phyloP scores from a whole-genome alignment of 2,888 invertebrate species.

The Helleia helle region DNA sequence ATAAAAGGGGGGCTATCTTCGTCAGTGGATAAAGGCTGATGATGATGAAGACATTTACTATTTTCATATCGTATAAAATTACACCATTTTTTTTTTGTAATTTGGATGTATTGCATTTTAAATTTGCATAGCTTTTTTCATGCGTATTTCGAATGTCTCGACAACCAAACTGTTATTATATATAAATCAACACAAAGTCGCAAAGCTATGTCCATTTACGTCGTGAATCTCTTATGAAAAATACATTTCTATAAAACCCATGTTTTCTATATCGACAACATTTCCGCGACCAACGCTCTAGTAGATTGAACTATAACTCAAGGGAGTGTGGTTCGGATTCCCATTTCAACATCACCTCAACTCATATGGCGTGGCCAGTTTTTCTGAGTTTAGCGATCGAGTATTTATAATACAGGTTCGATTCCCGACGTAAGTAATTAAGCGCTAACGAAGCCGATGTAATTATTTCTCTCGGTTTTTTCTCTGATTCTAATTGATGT shows the following conservation, averaged over 20 bases:
- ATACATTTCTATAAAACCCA: constrained; percentile 15
- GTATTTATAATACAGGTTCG: constrained; percentile 22
- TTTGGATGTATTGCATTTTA: no score
- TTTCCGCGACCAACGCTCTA: not conserved
- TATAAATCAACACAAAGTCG: no score
- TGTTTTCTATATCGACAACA: constrained; percentile 15
- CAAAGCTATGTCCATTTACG: no score
- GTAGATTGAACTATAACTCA: not conserved
- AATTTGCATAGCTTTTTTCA: no score
- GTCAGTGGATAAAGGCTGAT: no score
- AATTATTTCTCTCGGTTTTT: constrained; percentile 3
- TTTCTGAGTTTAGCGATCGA: constrained; percentile 16
- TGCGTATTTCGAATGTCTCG: no score
- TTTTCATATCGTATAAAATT: no score
- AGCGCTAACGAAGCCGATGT: constrained; percentile 8
- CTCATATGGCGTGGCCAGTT: constrained; percentile 14
- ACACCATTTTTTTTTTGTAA: no score
- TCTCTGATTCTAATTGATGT: constrained; percentile 5
- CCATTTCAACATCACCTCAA: not conserved
- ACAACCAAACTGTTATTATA: no score
- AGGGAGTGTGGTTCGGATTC: not conserved
- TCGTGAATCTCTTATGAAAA: constrained; percentile 6
- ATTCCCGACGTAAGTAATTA: constrained; percentile 16
- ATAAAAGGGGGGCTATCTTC: no score
- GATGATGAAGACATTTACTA: no score